These are phyloP conservation scores for Amblyjoppa fuscipennis DNA, from an alignment of 2,888 invertebrate genomes.

Conservation along the genomic window DNA sequence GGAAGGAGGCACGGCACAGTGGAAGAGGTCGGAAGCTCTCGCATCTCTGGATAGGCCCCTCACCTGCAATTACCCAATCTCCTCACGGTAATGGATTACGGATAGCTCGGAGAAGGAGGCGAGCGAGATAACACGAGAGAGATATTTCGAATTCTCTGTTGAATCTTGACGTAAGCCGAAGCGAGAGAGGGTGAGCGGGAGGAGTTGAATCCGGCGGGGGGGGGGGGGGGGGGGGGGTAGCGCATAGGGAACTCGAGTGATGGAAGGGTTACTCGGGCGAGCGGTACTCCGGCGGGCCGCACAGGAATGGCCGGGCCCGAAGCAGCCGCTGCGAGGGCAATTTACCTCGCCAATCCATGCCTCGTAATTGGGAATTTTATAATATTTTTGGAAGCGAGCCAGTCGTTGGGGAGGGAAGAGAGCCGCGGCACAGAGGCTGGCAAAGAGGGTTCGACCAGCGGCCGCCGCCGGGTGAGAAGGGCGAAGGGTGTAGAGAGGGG, in stretches of 20 bases:
- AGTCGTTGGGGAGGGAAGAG: conserved; percentile 74
- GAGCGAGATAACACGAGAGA: conserved; percentile 41
- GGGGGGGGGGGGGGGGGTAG: conserved; percentile 21
- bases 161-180: conserved; percentile 42
- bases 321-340: conserved; percentile 81
- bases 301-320: conserved; percentile 64
- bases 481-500: conserved; percentile 44
- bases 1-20: conserved; percentile 27
- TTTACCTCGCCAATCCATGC: conserved; percentile 83
- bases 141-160: conserved; percentile 45
- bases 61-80: conserved; percentile 83
- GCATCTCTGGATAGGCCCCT: conserved; percentile 80
- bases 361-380: conserved; percentile 84
- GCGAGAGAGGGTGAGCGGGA: conserved; percentile 30
- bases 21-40: conserved; percentile 71
- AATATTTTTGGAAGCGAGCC: conserved; percentile 85
- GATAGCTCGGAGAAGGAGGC: conserved; percentile 69
- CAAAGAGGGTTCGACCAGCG: conserved; percentile 63
- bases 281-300: conserved; percentile 10
- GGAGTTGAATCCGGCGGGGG: conserved; percentile 42
- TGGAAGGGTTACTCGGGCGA: conserved; percentile 48
- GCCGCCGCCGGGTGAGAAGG: conserved; percentile 54
- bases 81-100: conserved; percentile 83
- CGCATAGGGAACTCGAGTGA: conserved; percentile 54
- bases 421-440: conserved; percentile 67